These are phyloP conservation scores for Mythimna vitellina DNA, from an alignment of 2,888 invertebrate genomes.

Conservation along the genomic window DNA sequence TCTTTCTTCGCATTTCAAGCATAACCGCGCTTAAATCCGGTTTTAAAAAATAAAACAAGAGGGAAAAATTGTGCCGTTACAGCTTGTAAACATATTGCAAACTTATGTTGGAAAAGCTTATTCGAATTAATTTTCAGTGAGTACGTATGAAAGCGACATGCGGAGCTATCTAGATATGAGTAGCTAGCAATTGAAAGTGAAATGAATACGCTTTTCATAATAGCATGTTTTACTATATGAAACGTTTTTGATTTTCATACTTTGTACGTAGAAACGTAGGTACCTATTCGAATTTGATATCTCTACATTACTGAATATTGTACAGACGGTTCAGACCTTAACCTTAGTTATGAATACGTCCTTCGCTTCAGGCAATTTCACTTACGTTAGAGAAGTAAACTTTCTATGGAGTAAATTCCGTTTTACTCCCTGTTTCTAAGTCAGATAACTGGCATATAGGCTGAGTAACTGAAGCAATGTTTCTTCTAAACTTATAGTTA, in stretches of 20 bases:
- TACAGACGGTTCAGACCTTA: neutral
- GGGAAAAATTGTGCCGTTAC: constrained; percentile 7
- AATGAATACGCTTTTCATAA: constrained; percentile 22
- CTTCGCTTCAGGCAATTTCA: constrained; percentile 20
- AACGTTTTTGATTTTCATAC: constrained; percentile 4
- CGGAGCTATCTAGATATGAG: constrained; percentile 12
- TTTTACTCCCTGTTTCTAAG: constrained; percentile 3
- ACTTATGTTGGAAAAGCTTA: constrained; percentile 25
- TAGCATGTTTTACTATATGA: constrained; percentile 3
- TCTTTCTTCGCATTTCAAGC: constrained; percentile 55
- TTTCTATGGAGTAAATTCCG: constrained; percentile 13
- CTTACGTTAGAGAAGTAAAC: constrained; percentile 5
- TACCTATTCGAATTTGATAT: constrained; percentile 1
- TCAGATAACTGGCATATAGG: constrained; percentile 9
- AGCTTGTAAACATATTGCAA: constrained; percentile 36
- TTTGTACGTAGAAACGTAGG: neutral
- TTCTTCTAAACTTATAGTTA: neutral
- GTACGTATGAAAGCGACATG: constrained; percentile 18
- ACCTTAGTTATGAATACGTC: constrained; percentile 2
- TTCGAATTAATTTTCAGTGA: constrained; percentile 35
- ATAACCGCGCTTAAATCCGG: constrained; percentile 45
- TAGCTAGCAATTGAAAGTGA: constrained; percentile 22
- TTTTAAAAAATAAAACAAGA: constrained; percentile 41
- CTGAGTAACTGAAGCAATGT: neutral
- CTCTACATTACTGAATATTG: neutral